Percentiles rank a stretch among this genome's conserved stretches.
Conservation (phyloP, 2,888 invertebrate genomes). For the Tipula helvola region DNA sequence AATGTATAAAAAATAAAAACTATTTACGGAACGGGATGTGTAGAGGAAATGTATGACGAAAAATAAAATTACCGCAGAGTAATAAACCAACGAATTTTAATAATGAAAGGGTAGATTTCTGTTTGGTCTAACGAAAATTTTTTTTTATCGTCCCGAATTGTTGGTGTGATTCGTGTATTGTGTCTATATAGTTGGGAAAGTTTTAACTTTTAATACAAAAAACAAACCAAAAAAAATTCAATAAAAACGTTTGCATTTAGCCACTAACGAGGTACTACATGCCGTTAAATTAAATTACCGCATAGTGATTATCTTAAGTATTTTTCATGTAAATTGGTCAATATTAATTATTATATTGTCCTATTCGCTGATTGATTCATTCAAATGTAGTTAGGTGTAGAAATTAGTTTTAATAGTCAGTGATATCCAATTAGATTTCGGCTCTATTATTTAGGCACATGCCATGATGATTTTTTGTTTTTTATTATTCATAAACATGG, state of each 20-base stretch:
- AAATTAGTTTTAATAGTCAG: neutral
- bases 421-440: neutral
- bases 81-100: neutral
- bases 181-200: neutral
- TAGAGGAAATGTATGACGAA: neutral
- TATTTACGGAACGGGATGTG: neutral
- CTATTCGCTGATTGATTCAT: neutral
- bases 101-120: neutral
- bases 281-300: neutral
- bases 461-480: neutral
- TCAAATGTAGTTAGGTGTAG: neutral
- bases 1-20: neutral
- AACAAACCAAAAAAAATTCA: neutral
- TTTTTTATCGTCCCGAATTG: neutral
- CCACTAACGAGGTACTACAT: neutral
- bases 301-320: constrained; percentile 4
- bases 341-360: neutral
- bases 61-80: constrained; percentile 4
- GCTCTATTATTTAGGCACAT: neutral
- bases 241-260: neutral
- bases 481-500: neutral
- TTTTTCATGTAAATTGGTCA: neutral
- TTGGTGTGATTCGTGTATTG: neutral
- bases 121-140: neutral
- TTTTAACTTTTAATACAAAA: neutral